Evolutionary conservation across 2,888 invertebrate genomes (phyloP).

Genomic region (Agrenia bidenticulata): DNA sequence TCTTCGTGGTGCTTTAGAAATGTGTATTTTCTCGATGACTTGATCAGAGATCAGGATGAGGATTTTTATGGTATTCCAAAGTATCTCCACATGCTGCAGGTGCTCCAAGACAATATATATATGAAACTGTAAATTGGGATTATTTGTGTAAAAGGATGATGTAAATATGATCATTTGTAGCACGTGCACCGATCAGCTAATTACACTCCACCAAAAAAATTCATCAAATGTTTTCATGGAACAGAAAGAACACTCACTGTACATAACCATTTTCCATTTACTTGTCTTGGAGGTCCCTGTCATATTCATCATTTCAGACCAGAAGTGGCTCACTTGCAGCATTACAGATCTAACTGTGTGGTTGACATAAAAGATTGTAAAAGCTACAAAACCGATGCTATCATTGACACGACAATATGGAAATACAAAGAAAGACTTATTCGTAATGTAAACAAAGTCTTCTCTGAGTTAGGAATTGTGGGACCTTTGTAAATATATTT

Average conservation of each 20-base stretch:
- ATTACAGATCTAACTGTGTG: slow-evolving; percentile 57
- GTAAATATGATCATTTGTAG: no score
- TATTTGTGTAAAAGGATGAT: no score
- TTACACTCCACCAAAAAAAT: slow-evolving; percentile 55
- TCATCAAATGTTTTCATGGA: slow-evolving; percentile 57
- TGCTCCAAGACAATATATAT: no score
- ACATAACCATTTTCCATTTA: slow-evolving; percentile 57
- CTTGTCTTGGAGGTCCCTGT: slow-evolving; percentile 55
- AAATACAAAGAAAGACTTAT: slow-evolving; percentile 52
- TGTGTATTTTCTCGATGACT: slow-evolving; percentile 58
- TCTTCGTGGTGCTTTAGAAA: slow-evolving; percentile 56
- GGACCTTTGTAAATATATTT: no score
- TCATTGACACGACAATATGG: slow-evolving; percentile 55
- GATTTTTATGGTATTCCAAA: slow-evolving; percentile 51
- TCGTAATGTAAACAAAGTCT: no score
- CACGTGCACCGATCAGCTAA: slow-evolving; percentile 55
- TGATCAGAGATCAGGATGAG: slow-evolving; percentile 39
- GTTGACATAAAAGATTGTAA: slow-evolving; percentile 54
- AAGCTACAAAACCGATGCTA: slow-evolving; percentile 53
- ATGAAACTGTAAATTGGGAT: no score
- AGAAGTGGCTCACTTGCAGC: slow-evolving; percentile 57
- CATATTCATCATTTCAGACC: slow-evolving; percentile 55
- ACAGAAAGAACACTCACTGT: slow-evolving; percentile 55
- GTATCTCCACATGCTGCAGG: slow-evolving; percentile 55
- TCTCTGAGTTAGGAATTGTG: no score